A percentile compares a stretch with the other conserved stretches of the same genome.
phyloP scores from a whole-genome alignment of 2,797 vertebrate genomes.

The Leuciscus waleckii region DNA sequence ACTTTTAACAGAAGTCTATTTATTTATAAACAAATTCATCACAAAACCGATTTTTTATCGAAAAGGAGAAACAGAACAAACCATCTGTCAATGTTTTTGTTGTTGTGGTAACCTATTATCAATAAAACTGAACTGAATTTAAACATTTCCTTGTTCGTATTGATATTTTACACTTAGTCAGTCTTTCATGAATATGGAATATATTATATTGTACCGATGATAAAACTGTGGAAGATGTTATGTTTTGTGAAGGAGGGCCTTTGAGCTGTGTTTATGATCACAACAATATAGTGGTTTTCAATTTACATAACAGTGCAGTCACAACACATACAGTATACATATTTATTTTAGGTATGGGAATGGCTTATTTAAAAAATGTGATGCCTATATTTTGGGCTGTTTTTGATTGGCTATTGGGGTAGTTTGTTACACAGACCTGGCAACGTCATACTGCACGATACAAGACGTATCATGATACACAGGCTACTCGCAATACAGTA shows the following conservation, averaged over 20 bases:
- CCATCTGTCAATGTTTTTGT: background rate
- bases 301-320: background rate
- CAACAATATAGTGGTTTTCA: background rate
- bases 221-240: background rate
- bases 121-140: conserved; percentile 14
- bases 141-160: background rate
- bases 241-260: background rate
- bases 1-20: background rate
- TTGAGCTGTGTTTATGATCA: background rate
- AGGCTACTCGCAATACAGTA: background rate
- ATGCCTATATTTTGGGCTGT: too few relatives aligned
- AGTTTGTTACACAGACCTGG: too few relatives aligned
- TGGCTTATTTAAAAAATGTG: too few relatives aligned
- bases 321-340: background rate
- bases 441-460: too few relatives aligned
- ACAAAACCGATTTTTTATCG: background rate
- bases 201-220: background rate
- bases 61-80: background rate
- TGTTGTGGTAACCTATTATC: background rate
- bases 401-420: too few relatives aligned
- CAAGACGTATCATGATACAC: background rate
- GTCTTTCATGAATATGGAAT: too few relatives aligned
- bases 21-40: background rate
- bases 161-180: background rate
- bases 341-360: too few relatives aligned